Evolutionary conservation across 2,113 vertebrate species (phyloP).

Genomic region (Todiramphus chloris): DNA sequence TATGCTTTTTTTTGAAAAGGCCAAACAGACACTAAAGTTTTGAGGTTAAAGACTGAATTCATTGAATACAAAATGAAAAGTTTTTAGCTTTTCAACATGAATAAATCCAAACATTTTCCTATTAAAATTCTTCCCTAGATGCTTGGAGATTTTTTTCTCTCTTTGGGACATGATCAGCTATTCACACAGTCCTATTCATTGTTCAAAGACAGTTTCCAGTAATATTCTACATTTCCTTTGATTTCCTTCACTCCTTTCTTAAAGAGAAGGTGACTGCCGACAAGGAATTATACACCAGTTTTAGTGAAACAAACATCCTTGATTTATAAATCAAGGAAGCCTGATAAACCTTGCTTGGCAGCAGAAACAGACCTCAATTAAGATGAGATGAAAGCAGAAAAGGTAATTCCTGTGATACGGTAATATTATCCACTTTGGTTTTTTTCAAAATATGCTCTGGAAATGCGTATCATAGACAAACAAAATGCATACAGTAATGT

Average conservation of each 20-base stretch:
- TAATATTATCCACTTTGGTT: neutral
- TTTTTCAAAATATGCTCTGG: neutral
- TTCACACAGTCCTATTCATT: neutral
- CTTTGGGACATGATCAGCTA: neutral
- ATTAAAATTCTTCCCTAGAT: neutral
- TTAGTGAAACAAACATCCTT: neutral
- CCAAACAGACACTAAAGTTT: neutral
- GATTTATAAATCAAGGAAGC: conserved; percentile 22
- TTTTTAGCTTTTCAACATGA: neutral
- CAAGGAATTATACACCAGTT: neutral
- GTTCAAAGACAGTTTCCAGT: neutral
- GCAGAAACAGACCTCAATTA: conserved; percentile 34
- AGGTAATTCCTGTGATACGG: neutral
- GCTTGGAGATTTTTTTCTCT: neutral
- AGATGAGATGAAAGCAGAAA: neutral
- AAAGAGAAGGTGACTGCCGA: conserved; percentile 17
- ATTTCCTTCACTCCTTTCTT: neutral
- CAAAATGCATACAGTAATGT: neutral
- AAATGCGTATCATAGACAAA: rapidly evolving
- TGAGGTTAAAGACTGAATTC: neutral
- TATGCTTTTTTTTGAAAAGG: neutral
- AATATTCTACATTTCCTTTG: neutral
- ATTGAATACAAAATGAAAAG: neutral
- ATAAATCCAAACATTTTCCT: neutral
- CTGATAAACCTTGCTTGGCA: conserved; percentile 3